Conservation (phyloP, 2,113 vertebrate species). For the Empidonax alnorum region DNA sequence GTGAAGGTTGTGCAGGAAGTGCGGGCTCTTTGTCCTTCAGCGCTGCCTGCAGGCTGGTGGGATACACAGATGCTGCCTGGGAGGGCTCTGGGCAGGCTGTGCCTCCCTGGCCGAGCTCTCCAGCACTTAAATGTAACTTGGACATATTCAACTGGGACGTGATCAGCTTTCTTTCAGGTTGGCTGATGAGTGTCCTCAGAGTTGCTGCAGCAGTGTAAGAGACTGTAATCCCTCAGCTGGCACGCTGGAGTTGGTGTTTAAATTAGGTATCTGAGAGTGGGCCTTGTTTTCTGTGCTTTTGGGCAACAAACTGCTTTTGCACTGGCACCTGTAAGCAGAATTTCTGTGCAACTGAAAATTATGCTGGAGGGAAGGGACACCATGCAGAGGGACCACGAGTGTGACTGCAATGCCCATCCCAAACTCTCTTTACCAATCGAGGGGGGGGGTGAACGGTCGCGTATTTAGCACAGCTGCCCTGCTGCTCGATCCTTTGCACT, state of each 20-base stretch:
- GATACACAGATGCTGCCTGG: neutral
- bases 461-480: accelerated
- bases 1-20: neutral
- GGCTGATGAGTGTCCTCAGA: neutral
- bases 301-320: neutral
- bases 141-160: accelerated
- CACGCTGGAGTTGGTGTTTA: neutral
- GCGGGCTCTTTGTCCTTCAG: neutral
- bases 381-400: neutral
- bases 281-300: neutral
- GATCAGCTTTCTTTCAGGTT: accelerated
- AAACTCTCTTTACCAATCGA: accelerated
- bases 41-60: neutral
- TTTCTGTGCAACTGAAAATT: neutral
- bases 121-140: accelerated
- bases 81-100: neutral
- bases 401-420: neutral
- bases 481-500: accelerated
- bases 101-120: neutral
- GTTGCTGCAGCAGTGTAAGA: neutral
- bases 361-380: neutral
- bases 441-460: too few species aligned
- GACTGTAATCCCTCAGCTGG: accelerated
- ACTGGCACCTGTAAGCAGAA: neutral
- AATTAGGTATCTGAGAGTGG: neutral